These are phyloP conservation scores for Petrophora chlorosata DNA, from an alignment of 2,888 invertebrate species.

Conservation along the genomic window DNA sequence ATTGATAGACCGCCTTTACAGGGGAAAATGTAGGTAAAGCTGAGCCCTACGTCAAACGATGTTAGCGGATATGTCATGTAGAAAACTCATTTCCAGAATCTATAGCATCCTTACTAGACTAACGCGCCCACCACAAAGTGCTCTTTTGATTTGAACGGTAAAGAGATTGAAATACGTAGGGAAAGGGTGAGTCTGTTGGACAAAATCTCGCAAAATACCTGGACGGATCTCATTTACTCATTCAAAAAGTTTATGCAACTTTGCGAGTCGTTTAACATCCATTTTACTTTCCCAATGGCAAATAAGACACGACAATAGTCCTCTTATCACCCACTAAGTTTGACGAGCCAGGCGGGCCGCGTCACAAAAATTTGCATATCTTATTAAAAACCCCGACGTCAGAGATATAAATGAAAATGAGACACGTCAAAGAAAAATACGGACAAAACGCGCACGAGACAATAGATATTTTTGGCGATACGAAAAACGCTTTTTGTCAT, in stretches of 20 bases:
- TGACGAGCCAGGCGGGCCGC: conserved; percentile 51
- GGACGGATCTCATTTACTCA: too few species aligned
- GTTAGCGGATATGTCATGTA: not conserved
- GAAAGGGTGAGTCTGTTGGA: too few species aligned
- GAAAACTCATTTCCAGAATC: too few species aligned
- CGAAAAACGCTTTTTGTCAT: conserved; percentile 78
- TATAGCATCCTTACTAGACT: too few species aligned
- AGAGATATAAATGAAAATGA: conserved; percentile 80
- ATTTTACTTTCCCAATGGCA: conserved; percentile 18
- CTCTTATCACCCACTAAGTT: conserved; percentile 56
- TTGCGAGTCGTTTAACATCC: conserved; percentile 1
- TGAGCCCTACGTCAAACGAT: not conserved
- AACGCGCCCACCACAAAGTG: too few species aligned
- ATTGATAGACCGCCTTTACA: conserved; percentile 6
- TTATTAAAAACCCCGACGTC: conserved; percentile 78
- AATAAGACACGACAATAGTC: conserved; percentile 17
- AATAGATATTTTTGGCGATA: conserved; percentile 78
- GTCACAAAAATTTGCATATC: conserved; percentile 76
- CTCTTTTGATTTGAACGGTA: too few species aligned
- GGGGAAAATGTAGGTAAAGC: not conserved
- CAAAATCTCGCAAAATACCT: too few species aligned
- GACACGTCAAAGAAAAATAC: conserved; percentile 75
- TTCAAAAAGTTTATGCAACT: not conserved
- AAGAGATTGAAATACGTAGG: too few species aligned
- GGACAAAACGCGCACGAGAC: conserved; percentile 72